Conservation (phyloP, 2,797 vertebrate genomes). For the Coregonus ussuriensis region DNA sequence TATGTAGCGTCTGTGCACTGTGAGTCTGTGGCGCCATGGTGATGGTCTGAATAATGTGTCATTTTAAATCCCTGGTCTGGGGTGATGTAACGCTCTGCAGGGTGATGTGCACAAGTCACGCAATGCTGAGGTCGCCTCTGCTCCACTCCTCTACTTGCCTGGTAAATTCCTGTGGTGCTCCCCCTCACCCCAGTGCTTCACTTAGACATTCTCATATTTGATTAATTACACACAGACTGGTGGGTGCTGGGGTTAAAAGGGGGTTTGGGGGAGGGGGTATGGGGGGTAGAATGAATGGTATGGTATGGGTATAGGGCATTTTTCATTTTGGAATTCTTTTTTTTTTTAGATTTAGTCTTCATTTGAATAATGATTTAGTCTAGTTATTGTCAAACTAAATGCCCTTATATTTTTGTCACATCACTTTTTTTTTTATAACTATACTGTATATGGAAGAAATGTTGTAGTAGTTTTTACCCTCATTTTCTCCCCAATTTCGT, state of each 20-base stretch:
- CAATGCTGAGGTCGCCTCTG: not conserved
- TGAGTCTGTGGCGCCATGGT: constrained; percentile 15
- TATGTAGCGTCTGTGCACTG: not conserved
- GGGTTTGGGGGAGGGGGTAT: not conserved
- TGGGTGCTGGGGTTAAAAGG: not conserved
- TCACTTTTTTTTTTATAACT: too few relatives aligned
- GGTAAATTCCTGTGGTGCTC: too few relatives aligned
- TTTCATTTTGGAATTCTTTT: too few relatives aligned
- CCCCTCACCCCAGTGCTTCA: not conserved
- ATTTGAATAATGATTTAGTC: too few relatives aligned
- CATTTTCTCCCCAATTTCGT: too few relatives aligned
- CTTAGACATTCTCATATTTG: constrained; percentile 14
- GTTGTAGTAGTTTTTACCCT: too few relatives aligned
- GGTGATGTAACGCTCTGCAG: not conserved
- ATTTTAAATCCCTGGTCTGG: not conserved
- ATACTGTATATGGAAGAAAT: too few relatives aligned
- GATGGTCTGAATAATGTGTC: constrained; percentile 17
- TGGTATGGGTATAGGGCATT: too few relatives aligned
- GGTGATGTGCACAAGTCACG: constrained; percentile 5
- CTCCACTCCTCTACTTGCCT: too few relatives aligned
- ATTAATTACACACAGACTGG: constrained; percentile 11
- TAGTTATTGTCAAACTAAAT: too few relatives aligned
- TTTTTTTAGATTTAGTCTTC: too few relatives aligned
- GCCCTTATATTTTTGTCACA: too few relatives aligned
- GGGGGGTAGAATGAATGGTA: not conserved